Base-by-base conservation (phyloP, 2,113 vertebrate genomes). In the Coregonus clupeaformis region DNA sequence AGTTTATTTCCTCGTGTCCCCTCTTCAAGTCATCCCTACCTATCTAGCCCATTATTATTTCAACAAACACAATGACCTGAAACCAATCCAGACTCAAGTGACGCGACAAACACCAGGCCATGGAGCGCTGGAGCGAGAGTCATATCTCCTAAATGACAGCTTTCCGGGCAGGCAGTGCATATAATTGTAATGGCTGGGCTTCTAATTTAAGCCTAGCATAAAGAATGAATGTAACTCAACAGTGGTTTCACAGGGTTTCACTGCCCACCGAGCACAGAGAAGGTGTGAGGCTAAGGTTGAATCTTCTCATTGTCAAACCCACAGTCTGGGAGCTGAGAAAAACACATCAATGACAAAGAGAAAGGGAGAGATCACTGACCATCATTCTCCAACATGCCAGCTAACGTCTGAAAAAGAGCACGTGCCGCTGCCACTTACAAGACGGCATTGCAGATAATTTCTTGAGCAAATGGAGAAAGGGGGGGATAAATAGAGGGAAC, bases 61-160 rank as follows among this genome's bases (percentile, higher is more conserved):
- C 83, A 32, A 13, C 73, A 81, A 85, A 87, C 75, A 83, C 76
- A 84, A 84, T 81, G 67, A 69, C 74, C 75, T 71, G n/a, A n/a
- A 79, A 79, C 78, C 73, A 71, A 86, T 77, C 81, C 73, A 72
- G 22, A 42, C 45, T 83, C 69, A 29, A 79, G 81, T 71, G 52
- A 79, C 71, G 27, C 60, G 68, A 72, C 82, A 73, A 74, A 71
- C 80, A 68, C 63, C 78, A 77, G 69, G 74, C 79, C 68, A 1
- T 27, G 16, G 14, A 6, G 66, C 13, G 30, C 7, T 59, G 30
- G 11, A 25, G 32, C 22, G 25, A 30, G 60, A 47, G 20, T 69
- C 84, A 42, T 79, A 81, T 77, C 71, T 62, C 71, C 77, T 88
- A 80, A 89, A 85, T 73, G 80, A 72, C 79, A 64, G 77, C 77